These are phyloP conservation scores for Cylloceria caligata DNA, from an alignment of 2,888 invertebrate genomes.

Conservation along the genomic window DNA sequence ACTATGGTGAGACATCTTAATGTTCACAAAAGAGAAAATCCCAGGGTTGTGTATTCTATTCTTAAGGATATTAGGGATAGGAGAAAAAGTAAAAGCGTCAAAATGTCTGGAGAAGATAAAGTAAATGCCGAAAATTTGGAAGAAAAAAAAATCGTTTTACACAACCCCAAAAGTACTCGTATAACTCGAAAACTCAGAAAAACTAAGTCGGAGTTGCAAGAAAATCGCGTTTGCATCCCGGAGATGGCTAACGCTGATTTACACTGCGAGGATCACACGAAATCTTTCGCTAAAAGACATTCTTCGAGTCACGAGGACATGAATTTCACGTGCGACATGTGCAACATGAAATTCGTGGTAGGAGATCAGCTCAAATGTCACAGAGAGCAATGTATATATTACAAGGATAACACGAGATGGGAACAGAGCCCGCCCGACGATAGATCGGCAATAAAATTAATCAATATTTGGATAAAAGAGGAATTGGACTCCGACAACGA, in stretches of 20 bases:
- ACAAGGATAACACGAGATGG: constrained; percentile 44
- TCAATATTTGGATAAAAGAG: constrained; percentile 79
- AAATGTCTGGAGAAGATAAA: neutral
- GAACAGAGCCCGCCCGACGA: constrained; percentile 75
- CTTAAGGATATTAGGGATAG: constrained; percentile 78
- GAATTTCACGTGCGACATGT: constrained; percentile 73
- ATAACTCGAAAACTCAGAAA: constrained; percentile 17
- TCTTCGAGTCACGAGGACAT: constrained; percentile 48
- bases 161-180: neutral
- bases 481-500: constrained; percentile 78
- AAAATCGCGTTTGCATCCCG: constrained; percentile 27
- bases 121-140: neutral
- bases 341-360: constrained; percentile 76
- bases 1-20: constrained; percentile 81
- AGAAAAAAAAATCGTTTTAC: constrained; percentile 15
- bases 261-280: constrained; percentile 48
- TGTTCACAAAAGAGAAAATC: constrained; percentile 78
- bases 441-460: constrained; percentile 77
- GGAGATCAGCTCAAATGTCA: constrained; percentile 75
- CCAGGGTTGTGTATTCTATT: constrained; percentile 78
- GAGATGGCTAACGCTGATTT: constrained; percentile 58
- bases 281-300: constrained; percentile 66
- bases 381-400: constrained; percentile 72
- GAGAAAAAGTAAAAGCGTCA: constrained; percentile 64
- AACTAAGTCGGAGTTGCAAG: constrained; percentile 2